phyloP scores from a whole-genome alignment of 2,888 invertebrate genomes.

The Pandemis heparana region DNA sequence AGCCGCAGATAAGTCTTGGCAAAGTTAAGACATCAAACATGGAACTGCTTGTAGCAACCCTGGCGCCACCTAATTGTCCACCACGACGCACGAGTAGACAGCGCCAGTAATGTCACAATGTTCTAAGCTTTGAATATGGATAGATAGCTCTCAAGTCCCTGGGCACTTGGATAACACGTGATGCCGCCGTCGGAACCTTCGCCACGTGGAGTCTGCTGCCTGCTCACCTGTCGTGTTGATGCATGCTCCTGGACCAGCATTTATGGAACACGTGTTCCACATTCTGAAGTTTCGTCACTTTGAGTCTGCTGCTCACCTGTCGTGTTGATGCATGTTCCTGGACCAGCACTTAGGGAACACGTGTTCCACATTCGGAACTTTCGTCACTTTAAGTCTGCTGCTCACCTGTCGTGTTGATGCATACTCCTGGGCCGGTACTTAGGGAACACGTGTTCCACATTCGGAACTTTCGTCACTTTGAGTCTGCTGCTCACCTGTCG shows the following conservation, averaged over 20 bases:
- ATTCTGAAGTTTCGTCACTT: not conserved
- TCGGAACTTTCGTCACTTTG: slow-evolving; percentile 76
- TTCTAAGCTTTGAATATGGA: too few species aligned
- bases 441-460: slow-evolving; percentile 86
- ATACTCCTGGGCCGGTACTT: slow-evolving; percentile 90
- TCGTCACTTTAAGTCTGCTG: slow-evolving; percentile 72
- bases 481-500: slow-evolving; percentile 71
- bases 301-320: slow-evolving; percentile 59
- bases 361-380: slow-evolving; percentile 47
- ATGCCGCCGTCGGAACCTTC: slow-evolving; percentile 50
- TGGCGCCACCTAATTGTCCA: too few species aligned
- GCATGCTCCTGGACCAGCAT: slow-evolving; percentile 88
- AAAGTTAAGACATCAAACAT: not conserved
- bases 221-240: slow-evolving; percentile 75
- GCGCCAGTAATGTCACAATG: too few species aligned
- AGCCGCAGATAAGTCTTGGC: not conserved
- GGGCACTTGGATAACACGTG: slow-evolving; percentile 93
- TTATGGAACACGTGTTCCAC: slow-evolving; percentile 91
- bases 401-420: slow-evolving; percentile 78
- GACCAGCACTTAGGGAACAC: slow-evolving; percentile 91
- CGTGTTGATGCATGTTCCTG: slow-evolving; percentile 72
- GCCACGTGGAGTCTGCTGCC: not conserved
- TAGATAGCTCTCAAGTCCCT: too few species aligned
- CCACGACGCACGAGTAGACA: too few species aligned
- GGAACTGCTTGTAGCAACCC: not conserved